Evolutionary conservation across 2,888 invertebrate species (phyloP), one percentile per base, ranked within the genome.

Genomic region (Harpagoxenus sublaevis): DNA sequence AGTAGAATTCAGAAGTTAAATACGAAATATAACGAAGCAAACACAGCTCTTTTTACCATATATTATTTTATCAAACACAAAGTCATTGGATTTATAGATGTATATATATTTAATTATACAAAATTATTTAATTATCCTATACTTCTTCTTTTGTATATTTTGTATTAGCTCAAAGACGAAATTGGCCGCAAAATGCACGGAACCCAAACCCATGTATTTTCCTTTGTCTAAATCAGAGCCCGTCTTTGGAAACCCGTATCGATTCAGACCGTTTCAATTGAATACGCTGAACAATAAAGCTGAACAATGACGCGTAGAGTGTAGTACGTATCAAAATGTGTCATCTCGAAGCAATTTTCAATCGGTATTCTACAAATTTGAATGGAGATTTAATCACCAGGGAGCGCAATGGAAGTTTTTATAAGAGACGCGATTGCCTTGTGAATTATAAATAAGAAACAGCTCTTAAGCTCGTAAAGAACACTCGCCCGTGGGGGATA

Each of bases 391-490:
- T 42, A 3, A 57, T 57, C 35, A 35, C 9, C 12, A 39, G 71
- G 9, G 28, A 60, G 9, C 28, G 35, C 28, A 23, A 71, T 71
- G 35, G 15, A 60, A 48, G 12, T 77, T 77, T 77, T 77, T 42
- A 77, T 35, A 53, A 71, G 35, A 71, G 35, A 57, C 10, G 48
- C 57, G 10, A 57, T 60, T 57, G 18, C 2, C 5, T 35, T 23
- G 12, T 60, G 28, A 60, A 71, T 60, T 79, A 60, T 71, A 71
- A 79, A 71, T 60, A 60, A 71, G 48, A 15, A 79, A 35, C 48
- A 39, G 4, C 23, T 35, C n/a, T 53, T 42, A 45, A 60, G 15
- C 28, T 48, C 28, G 12, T 60, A 48, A 79, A 18, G 23, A 48
- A 55, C 68, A 12, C 28, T 51, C 48, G 18, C 12, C 23, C 9